phyloP scores from a whole-genome alignment of 2,113 vertebrate species.

The Phrynocephalus versicolor region DNA sequence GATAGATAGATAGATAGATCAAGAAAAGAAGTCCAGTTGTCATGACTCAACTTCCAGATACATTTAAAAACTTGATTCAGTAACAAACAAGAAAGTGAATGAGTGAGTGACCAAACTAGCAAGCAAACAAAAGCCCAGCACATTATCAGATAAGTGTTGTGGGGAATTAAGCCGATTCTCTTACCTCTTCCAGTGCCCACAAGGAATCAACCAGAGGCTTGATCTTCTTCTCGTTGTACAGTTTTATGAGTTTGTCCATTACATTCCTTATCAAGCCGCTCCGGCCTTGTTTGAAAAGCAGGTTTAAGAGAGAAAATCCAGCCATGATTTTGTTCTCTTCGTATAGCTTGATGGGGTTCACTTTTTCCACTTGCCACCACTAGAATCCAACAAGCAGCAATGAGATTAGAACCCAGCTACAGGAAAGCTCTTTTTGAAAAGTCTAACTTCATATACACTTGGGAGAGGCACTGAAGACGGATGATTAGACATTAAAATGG shows the following conservation, averaged over 20 bases:
- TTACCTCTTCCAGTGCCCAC: constrained; percentile 98
- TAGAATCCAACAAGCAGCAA: constrained; percentile 63
- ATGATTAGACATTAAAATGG: not conserved
- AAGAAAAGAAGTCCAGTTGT: too few relatives aligned
- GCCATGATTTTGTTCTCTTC: constrained; percentile 99
- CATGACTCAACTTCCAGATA: too few relatives aligned
- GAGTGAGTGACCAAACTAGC: too few relatives aligned
- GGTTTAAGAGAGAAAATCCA: constrained; percentile 94
- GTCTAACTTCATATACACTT: too few relatives aligned
- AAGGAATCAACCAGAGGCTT: constrained; percentile 94
- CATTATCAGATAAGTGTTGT: too few relatives aligned
- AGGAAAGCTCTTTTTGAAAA: too few relatives aligned
- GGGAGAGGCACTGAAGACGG: not conserved
- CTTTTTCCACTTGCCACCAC: constrained; percentile 99
- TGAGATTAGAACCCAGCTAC: not conserved
- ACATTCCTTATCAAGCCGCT: constrained; percentile 80
- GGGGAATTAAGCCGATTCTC: constrained; percentile 30
- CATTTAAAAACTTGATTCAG: too few relatives aligned
- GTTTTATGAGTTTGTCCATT: constrained; percentile 87
- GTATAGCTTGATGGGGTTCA: constrained; percentile 97
- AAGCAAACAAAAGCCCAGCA: too few relatives aligned
- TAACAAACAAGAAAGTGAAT: too few relatives aligned
- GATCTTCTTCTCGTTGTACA: constrained; percentile 92
- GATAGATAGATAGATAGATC: too few relatives aligned
- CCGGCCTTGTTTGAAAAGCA: constrained; percentile 94